Base-by-base conservation (phyloP, 2,113 vertebrate genomes). In the Condylura cristata region DNA sequence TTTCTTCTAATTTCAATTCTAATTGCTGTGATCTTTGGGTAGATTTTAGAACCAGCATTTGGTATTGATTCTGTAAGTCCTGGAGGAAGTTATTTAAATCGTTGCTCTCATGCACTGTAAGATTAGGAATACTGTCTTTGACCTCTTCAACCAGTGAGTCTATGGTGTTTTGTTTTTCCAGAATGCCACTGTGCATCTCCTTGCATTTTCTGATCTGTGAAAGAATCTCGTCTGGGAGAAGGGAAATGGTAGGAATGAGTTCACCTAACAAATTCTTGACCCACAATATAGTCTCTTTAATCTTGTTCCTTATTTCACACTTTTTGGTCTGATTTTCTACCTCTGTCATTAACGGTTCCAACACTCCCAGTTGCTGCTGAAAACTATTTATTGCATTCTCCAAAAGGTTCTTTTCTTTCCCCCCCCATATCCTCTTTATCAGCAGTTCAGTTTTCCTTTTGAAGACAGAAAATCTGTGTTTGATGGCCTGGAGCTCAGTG, bases 151-250 rank as follows among this genome's bases (percentile, higher is more conserved):
- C 98, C 97, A 99, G 97, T 0, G 95, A 94, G 3, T 98, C 94
- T 79, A 99, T 87, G 51, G 97, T 97, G 18, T 96, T 97, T 79
- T 99, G 98, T 96, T 98, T 99, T 66, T 79, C 97, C 28, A 98
- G 95, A 93, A 99, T 95, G 63, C 98, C 98, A 2, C 97, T 97
- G 6, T 98, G 99, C 46, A 98, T 85, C 86, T 98, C 98, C 96
- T 99, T 98, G 51, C 99, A 98, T 63, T 96, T 98, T 97, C 97
- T 96, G 91, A 99, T 99, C 96, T 99, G 99, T 34, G 97, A 97
- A 83, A 98, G 97, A 63, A 99, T 98, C 75, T 98, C 98, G 41
- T 98, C 98, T 1, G 99, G 99, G 22, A 99, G 98, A 93, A 99
- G 98, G 13, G 99, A 97, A 61, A 98, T 97, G 79, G 98, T 98